Conservation (phyloP, 2,113 vertebrate species). For the Lontra canadensis region DNA sequence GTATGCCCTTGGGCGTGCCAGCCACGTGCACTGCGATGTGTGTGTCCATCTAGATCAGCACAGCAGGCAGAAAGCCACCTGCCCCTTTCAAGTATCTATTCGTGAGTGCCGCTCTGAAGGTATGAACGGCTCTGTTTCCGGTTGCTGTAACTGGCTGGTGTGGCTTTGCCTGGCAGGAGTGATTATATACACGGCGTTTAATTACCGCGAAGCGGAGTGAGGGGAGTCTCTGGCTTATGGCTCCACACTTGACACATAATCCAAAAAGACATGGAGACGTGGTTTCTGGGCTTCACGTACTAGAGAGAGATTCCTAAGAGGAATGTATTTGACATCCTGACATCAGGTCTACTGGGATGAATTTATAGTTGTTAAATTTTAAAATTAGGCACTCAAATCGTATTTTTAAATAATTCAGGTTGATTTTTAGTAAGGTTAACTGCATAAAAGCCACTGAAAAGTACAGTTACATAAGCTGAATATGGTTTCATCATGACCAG, state of each 20-base stretch:
- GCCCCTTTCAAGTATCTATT: neutral
- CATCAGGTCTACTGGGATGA: no score
- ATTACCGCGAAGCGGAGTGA: accelerated
- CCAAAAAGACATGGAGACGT: neutral
- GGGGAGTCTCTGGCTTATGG: neutral
- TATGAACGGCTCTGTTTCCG: accelerated
- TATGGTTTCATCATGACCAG: neutral
- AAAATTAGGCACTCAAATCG: neutral
- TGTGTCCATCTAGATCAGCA: neutral
- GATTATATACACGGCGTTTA: accelerated
- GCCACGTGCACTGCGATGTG: accelerated
- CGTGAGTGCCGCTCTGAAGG: accelerated
- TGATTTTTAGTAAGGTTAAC: neutral
- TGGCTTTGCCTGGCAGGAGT: neutral
- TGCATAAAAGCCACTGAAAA: neutral
- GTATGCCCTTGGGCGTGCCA: neutral
- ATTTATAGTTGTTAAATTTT: neutral
- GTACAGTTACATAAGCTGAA: neutral
- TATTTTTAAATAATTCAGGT: neutral
- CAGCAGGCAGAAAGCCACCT: neutral
- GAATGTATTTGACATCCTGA: neutral
- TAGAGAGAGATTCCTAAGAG: neutral
- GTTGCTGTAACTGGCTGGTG: accelerated
- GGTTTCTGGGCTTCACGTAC: accelerated
- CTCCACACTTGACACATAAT: neutral